Conservation (phyloP, 2,888 invertebrate species). For the Xanthorhoe spadicearia region DNA sequence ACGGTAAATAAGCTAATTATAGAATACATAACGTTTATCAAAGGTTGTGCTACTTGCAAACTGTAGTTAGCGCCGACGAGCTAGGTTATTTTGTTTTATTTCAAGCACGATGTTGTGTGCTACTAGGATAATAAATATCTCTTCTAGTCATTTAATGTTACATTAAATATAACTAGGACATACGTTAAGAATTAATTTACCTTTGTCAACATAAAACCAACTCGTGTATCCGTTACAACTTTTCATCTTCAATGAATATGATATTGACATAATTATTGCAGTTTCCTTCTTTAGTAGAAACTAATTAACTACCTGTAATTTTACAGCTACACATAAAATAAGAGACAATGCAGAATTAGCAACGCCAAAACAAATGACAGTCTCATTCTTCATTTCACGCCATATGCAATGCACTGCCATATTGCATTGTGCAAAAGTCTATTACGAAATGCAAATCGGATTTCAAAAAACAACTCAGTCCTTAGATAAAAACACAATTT, state of each 20-base stretch:
- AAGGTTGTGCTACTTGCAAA: neutral
- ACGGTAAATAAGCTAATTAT: conserved; percentile 34
- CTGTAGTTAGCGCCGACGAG: neutral
- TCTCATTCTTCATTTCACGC: conserved; percentile 21
- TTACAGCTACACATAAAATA: neutral
- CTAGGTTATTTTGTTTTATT: neutral
- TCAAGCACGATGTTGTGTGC: neutral
- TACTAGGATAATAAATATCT: neutral
- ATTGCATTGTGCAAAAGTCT: conserved; percentile 27
- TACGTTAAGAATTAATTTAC: too few species aligned
- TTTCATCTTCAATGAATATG: too few species aligned
- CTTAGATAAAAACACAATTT: conserved; percentile 79
- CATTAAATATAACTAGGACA: too few species aligned
- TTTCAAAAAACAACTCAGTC: conserved; percentile 69
- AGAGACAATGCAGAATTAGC: neutral
- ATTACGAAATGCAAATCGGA: conserved; percentile 55
- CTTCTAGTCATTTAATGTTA: too few species aligned
- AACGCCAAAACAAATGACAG: conserved; percentile 7
- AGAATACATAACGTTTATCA: conserved; percentile 21
- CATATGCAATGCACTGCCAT: conserved; percentile 29
- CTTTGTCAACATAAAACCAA: too few species aligned
- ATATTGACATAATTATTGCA: too few species aligned
- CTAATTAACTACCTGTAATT: neutral
- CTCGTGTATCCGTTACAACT: too few species aligned
- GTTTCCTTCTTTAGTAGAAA: too few species aligned